Conservation (phyloP, 2,113 vertebrate species). For the Crotophaga sulcirostris region DNA sequence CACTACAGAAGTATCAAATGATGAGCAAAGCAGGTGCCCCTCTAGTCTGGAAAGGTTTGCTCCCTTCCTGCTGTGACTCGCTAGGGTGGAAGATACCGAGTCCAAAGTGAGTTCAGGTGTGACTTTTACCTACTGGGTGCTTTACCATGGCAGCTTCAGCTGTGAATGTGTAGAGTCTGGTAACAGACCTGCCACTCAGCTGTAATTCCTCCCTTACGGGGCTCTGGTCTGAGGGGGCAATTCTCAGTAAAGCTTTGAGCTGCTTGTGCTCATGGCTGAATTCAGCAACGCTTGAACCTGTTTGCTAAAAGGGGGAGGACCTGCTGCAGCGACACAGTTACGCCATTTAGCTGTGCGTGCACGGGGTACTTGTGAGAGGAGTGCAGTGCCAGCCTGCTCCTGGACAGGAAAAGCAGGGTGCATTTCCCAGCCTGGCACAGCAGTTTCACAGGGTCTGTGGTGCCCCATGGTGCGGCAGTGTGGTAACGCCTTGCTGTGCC, state of each 20-base stretch:
- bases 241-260: not conserved
- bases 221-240: not conserved
- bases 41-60: not conserved
- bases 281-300: not conserved
- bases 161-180: not conserved
- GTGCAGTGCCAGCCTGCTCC: not conserved
- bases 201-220: not conserved
- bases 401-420: not conserved
- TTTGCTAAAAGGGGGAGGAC: not conserved
- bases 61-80: not conserved
- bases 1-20: not conserved
- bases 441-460: not conserved
- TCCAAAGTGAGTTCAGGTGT: not conserved
- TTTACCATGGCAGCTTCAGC: not conserved
- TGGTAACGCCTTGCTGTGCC: not conserved
- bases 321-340: not conserved
- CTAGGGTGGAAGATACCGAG: not conserved
- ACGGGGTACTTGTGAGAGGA: not conserved
- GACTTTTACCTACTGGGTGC: not conserved
- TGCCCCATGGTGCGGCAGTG: accelerated
- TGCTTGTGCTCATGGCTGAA: not conserved
- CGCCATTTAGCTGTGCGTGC: not conserved
- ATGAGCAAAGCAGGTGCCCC: not conserved
- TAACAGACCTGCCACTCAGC: not conserved
- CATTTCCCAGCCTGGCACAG: not conserved